A percentile compares a stretch with the other conserved stretches of the same genome.
Conservation (phyloP, 2,113 vertebrate species). For the Actenoides lindsayi region DNA sequence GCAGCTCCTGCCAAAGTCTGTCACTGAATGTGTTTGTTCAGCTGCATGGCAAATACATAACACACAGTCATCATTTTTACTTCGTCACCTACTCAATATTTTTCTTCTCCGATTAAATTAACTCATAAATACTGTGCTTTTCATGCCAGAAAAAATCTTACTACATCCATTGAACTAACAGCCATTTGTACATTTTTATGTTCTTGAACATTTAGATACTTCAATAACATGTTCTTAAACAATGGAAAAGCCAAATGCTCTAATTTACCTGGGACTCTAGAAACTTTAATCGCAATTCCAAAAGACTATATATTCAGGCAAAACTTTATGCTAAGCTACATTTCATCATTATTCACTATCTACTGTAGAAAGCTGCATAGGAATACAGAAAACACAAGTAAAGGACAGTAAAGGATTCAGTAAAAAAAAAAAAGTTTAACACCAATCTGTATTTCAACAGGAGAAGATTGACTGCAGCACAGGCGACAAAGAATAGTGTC, state of each 20-base stretch:
- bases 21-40: slow-evolving; percentile 78
- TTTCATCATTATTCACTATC: background rate
- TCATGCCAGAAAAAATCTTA: slow-evolving; percentile 65
- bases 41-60: slow-evolving; percentile 75
- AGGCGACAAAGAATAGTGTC: background rate
- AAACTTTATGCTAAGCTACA: background rate
- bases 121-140: slow-evolving; percentile 73
- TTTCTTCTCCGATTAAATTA: slow-evolving; percentile 77
- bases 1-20: slow-evolving; percentile 72
- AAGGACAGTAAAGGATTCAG: background rate
- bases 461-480: background rate
- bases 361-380: background rate
- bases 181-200: slow-evolving; percentile 54
- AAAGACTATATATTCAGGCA: background rate
- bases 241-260: slow-evolving; percentile 37
- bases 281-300: background rate
- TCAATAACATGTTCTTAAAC: slow-evolving; percentile 46
- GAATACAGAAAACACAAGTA: background rate
- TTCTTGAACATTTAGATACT: slow-evolving; percentile 46
- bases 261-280: slow-evolving; percentile 13
- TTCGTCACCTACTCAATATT: slow-evolving; percentile 74
- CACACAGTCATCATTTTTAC: slow-evolving; percentile 75
- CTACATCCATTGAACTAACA: slow-evolving; percentile 57
- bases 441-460: background rate
- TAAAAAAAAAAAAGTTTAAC: background rate